Base-by-base conservation (phyloP, 2,113 vertebrate species). In the Rhynchopsitta pachyrhyncha region DNA sequence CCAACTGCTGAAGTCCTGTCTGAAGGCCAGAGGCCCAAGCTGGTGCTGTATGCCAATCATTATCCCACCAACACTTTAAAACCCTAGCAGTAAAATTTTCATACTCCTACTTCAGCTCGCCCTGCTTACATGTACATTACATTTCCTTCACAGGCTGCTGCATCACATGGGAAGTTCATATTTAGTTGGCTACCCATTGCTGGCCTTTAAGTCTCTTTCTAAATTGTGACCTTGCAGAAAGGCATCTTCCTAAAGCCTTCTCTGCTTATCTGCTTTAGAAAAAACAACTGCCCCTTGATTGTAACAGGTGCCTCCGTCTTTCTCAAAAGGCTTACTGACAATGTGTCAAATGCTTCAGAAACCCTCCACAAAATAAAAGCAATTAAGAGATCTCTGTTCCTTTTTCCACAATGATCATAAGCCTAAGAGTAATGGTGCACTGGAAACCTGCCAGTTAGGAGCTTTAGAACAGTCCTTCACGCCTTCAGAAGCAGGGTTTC, bases 151-250 rank as follows among this genome's bases (percentile, higher is more conserved):
- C 2, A 17, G 25, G n/a, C 86, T 82, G 62, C 80, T 83, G 59
- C 53, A 74, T 17, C 9, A 4, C 39, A 31, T 0, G 0, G n/a
- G 2, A 24, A 76, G 29, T 13, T 66, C 11, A 0, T 10, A 31
- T 20, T 70, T 31, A 70, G 13, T 7, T 66, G 35, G 11, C 64
- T 37, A 18, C 25, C 28, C 37, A 4, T 2, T 10, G 59, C 16
- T 3, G 17, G 52, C 14, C 25, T 59, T 57, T 33, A 28, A 80
- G 35, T 4, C 28, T 63, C 79, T n/a, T 88, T 62, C 63, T 39
- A 13, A 76, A 79, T 53, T 1, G 1, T 11, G 25, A 62, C 47
- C 63, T 75, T 79, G 46, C 49, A 49, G 47, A 91, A 86, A n/a
- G 13, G 37, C 17, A 66, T 28, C 55, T n/a, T 59, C 33, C n/a